Conservation (phyloP, 1,140 invertebrate genomes). For the Brachionus paranguensis region DNA sequence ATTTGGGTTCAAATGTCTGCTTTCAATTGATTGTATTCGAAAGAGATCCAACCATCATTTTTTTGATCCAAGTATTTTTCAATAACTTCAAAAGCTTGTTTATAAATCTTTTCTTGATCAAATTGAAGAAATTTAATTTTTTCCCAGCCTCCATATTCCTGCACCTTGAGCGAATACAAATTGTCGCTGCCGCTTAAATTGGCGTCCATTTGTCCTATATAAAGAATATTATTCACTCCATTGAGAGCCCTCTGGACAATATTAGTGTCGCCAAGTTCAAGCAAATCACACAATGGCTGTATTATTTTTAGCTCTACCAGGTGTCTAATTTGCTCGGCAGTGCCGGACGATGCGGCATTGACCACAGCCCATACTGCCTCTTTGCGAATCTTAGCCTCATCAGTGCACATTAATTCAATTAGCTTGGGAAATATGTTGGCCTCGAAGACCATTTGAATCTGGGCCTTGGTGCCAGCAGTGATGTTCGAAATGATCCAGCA, state of each 20-base stretch:
- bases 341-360: conserved; percentile 90
- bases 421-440: conserved; percentile 86
- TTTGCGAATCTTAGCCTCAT: conserved; percentile 92
- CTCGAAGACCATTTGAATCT: conserved; percentile 90
- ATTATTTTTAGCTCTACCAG: conserved; percentile 69
- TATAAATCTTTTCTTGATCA: conserved; percentile 85
- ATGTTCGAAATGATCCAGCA: conserved; percentile 98
- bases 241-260: conserved; percentile 94
- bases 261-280: conserved; percentile 86
- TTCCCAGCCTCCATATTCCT: conserved; percentile 82
- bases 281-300: conserved; percentile 82
- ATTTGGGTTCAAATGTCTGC: too few relatives aligned
- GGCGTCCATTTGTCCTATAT: conserved; percentile 77
- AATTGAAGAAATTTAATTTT: conserved; percentile 82
- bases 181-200: conserved; percentile 67
- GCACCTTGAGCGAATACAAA: conserved; percentile 81
- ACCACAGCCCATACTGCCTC: conserved; percentile 97
- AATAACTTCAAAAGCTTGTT: conserved; percentile 89
- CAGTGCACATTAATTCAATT: conserved; percentile 80
- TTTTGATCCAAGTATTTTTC: conserved; percentile 84
- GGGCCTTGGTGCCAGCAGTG: conserved; percentile 85
- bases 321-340: conserved; percentile 76
- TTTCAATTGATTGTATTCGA: too few relatives aligned
- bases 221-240: conserved; percentile 89
- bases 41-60: too few relatives aligned